Evolutionary conservation across 2,888 invertebrate genomes (phyloP), one percentile per base, ranked within the genome.

Genomic region (Pyralis farinalis): DNA sequence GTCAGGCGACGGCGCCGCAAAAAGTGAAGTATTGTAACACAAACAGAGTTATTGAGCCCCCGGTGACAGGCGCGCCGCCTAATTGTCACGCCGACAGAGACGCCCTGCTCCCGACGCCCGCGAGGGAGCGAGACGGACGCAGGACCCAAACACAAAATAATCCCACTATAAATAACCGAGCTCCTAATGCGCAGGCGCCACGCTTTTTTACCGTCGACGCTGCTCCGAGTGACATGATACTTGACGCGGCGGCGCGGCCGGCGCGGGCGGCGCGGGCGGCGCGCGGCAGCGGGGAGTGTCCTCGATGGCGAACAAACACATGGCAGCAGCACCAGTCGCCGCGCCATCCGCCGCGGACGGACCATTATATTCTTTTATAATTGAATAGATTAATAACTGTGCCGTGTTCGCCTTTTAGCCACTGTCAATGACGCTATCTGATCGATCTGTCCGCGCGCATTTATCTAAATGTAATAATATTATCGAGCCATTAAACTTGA

Each of bases 121-220:
- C 1, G 66, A 1, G 46, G 3, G 65, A 71, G 43, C 42, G 61
- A 46, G 74, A 77, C 58, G 41, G 42, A 20, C 11, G 32, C 3
- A 12, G 45, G 43, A 55, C 58, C 67, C 66, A 59, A 63, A 16
- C 4, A 16, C 16, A 16, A 16, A n/a, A 64, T 72, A 69, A 71
- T 69, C 66, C 71, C 63, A 46, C 77, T 71, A 84, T 84, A 85
- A 84, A 84, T 82, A 81, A 78, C 72, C 58, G 51, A 65, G 67
- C 69, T 70, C 71, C 66, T 76, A 79, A 78, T 71, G 71, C 65
- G 66, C 72, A 78, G 85, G 85, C 85, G 84, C 85, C 85, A 80
- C 66, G 62, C 51, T 59, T 69, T 71, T 77, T 75, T 74, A 55
- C 57, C 52, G 55, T 47, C 50, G 43, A 55, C 55, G 47, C 55